Evolutionary conservation across 2,113 vertebrate genomes (phyloP), one percentile per base, ranked within the genome.

Genomic region (Gallinago media): DNA sequence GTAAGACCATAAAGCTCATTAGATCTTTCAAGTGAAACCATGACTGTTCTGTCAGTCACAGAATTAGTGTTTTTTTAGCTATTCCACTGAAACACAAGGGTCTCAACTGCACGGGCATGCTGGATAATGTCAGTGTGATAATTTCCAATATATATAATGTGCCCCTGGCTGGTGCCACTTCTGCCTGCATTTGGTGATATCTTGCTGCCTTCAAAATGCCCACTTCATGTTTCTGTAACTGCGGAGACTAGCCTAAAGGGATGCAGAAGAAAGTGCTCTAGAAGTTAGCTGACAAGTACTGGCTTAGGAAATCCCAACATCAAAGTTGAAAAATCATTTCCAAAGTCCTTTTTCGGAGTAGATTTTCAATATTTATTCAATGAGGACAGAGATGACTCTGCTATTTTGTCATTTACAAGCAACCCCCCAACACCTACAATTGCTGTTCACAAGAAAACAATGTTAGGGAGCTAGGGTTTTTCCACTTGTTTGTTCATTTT

Each of bases 1-100:
- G 61, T 76, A 86, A 93, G 84, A 94, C 66, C 78, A 90, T 34
- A 72, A 79, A 93, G 47, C 68, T 96, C 95, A 89, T 90, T 36
- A 90, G 92, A 70, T 62, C 36, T 62, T 68, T 32, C 40, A n/a
- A 34, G 31, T 27, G 78, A 89, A 88, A 31, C 36, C 62, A 27
- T 54, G 40, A 21, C 66, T 80, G 21, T 22, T 72, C 73, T 71
- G 38, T 34, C 38, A 91, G 79, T 31, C 46, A 31, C 54, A 67
- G 68, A 81, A 65, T 29, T 3, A 29, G 27, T 15, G 42, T 9
- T 84, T 72, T 72, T 90, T 49, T 36, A 84, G 92, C 73, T 91
- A 15, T 9, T 77, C 70, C 78, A 56, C 88, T 67, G 63, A 34
- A 61, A 38, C 22, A 59, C 67, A 58, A 68, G 4, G 14, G 26